Evolutionary conservation across 1,140 invertebrate genomes (phyloP), one percentile per base, ranked within the genome.

Genomic region (Magallana angulata): DNA sequence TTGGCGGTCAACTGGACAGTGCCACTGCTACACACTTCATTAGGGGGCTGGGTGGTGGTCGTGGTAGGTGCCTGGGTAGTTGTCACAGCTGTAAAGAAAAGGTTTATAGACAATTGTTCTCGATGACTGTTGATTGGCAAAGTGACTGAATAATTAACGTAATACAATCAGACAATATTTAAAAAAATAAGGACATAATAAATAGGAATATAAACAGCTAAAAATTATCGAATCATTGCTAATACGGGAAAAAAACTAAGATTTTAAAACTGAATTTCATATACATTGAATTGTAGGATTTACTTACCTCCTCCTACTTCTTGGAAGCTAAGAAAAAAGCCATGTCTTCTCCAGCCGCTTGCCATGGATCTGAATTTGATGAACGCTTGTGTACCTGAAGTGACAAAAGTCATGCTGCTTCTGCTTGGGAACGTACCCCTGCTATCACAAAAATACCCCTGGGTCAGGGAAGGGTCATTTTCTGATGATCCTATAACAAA

Each of bases 321-420:
- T 82, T 6, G 7, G 12, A 18, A 82, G 16, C 56, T 58, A 6
- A 82, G 14, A 24, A 82, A 36, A 58, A 82, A 82, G 0, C 81
- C 81, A 57, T 58, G 81, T 12, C 81, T 82, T 12, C 56, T 82
- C 7, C 18, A 82, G 48, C 81, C 81, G 18, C 81, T 82, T 9
- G 18, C 14, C 0, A 82, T 8, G 81, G 81, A n/a, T 8, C 16
- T 82, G 18, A 57, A 82, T 57, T 5, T 82, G 56, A 82, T 24
- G 48, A 18, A 57, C 5, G 81, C 48, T 30, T 18, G 12, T 1
- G 81, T 16, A 57, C 56, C 57, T 4, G 18, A 30, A 8, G 81
- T 18, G 18, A 24, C 7, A 57, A 57, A 82, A 18, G 81, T 82
- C 48, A 58, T 7, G 36, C 18, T 57, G 16, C 9, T 82, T 14